phyloP scores from a whole-genome alignment of 2,797 vertebrate genomes.

The Cuniculus paca region DNA sequence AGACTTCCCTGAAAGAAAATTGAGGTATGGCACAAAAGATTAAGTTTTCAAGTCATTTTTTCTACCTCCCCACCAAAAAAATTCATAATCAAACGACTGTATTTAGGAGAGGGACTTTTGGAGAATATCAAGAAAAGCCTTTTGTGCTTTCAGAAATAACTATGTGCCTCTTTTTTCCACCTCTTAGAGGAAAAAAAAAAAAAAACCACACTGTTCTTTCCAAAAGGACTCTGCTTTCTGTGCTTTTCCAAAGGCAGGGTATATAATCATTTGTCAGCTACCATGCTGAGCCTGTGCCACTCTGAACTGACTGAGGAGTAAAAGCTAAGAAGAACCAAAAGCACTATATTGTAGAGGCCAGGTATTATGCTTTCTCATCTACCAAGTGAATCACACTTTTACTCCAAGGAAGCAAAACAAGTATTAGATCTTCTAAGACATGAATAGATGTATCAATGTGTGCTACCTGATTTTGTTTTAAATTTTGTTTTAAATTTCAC shows the following conservation, averaged over 20 bases:
- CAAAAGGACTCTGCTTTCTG: neutral
- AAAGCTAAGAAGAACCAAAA: conserved; percentile 51
- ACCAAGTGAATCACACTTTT: conserved; percentile 42
- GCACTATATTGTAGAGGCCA: neutral
- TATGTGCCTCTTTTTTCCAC: neutral
- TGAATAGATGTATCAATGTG: neutral
- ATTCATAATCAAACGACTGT: neutral
- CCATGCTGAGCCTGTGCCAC: neutral
- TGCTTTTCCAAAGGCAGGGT: conserved; percentile 20
- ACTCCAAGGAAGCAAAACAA: conserved; percentile 37
- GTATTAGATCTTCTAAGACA: conserved; percentile 35
- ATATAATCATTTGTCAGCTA: neutral
- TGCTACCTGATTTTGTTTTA: neutral
- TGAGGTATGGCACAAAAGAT: neutral
- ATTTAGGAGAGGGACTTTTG: neutral
- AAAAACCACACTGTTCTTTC: neutral
- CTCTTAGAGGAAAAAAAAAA: neutral
- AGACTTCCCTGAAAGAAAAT: conserved; percentile 10
- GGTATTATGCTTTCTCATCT: neutral
- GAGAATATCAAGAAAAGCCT: conserved; percentile 32
- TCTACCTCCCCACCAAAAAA: neutral
- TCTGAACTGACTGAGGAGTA: neutral
- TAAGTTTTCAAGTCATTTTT: conserved; percentile 54
- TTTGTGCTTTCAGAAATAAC: conserved; percentile 51
- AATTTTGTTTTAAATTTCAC: conserved; percentile 63